Evolutionary conservation across 2,113 vertebrate species (phyloP).

Genomic region (Thinocorus orbignyianus): DNA sequence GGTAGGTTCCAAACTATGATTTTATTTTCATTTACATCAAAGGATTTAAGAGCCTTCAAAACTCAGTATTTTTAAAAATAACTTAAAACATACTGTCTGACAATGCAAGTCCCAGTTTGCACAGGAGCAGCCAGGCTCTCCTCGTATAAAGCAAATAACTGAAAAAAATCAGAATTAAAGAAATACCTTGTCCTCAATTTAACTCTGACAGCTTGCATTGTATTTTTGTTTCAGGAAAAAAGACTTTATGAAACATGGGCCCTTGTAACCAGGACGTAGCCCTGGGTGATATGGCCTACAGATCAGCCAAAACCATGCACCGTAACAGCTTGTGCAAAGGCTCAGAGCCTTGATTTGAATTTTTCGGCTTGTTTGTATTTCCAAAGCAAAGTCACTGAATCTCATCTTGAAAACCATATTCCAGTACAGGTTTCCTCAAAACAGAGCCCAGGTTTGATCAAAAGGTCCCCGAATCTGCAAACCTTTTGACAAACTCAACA

Average conservation of each 20-base stretch:
- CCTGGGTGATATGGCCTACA: neutral
- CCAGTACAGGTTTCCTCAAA: constrained; percentile 27
- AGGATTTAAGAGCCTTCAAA: constrained; percentile 61
- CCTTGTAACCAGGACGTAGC: neutral
- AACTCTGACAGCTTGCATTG: neutral
- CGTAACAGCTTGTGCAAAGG: neutral
- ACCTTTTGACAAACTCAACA: neutral
- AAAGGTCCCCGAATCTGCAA: constrained; percentile 34
- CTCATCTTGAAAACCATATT: constrained; percentile 5
- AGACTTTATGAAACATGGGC: neutral
- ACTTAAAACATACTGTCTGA: constrained; percentile 54
- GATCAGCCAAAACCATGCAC: neutral
- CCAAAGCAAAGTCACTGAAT: constrained; percentile 27
- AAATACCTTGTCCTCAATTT: constrained; percentile 38
- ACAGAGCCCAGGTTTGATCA: constrained; percentile 36
- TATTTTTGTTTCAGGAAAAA: constrained; percentile 14
- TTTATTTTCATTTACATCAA: constrained; percentile 68
- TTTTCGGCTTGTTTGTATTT: constrained; percentile 34
- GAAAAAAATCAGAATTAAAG: neutral
- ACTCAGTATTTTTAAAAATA: constrained; percentile 56
- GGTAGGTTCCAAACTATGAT: constrained; percentile 27
- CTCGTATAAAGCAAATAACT: constrained; percentile 32
- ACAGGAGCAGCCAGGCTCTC: neutral
- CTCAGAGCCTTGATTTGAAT: constrained; percentile 19
- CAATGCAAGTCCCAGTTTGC: constrained; percentile 24